These are phyloP conservation scores for Chironomus riparius DNA, from an alignment of 2,888 invertebrate species.

Conservation along the genomic window DNA sequence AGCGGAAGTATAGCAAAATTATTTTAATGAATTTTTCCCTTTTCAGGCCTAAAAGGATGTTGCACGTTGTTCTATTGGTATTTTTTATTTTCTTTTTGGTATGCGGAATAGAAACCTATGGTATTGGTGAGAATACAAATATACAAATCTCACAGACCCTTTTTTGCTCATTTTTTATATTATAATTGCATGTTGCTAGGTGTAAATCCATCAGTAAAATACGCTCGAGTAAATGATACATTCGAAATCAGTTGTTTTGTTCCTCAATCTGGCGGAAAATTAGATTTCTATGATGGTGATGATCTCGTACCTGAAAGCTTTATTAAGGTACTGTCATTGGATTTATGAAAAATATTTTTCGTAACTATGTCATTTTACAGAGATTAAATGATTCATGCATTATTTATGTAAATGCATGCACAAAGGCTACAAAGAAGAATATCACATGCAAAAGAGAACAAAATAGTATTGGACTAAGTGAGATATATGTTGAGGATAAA, in stretches of 20 bases:
- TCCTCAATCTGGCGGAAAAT: neutral
- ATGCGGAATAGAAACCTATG: slow-evolving; percentile 6
- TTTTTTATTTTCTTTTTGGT: slow-evolving; percentile 8
- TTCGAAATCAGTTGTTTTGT: slow-evolving; percentile 11
- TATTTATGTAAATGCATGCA: neutral
- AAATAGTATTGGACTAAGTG: neutral
- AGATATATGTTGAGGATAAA: neutral
- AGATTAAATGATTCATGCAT: neutral
- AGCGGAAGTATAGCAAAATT: no score
- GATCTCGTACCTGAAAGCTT: neutral
- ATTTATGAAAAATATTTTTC: neutral
- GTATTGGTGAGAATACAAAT: neutral
- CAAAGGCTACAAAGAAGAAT: slow-evolving; percentile 7
- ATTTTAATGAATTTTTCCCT: neutral
- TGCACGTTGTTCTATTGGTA: slow-evolving; percentile 7
- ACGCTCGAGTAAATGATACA: neutral
- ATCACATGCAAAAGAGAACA: neutral
- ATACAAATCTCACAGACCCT: neutral
- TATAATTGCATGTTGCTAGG: slow-evolving; percentile 5
- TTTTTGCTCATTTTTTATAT: neutral
- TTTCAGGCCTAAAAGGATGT: slow-evolving; percentile 19
- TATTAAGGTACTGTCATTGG: neutral
- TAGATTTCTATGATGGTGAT: slow-evolving; percentile 15
- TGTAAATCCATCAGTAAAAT: neutral
- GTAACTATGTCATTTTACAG: neutral